Evolutionary conservation across 2,888 invertebrate species (phyloP), one percentile per base, ranked within the genome.

Genomic region (Rhingia rostrata): DNA sequence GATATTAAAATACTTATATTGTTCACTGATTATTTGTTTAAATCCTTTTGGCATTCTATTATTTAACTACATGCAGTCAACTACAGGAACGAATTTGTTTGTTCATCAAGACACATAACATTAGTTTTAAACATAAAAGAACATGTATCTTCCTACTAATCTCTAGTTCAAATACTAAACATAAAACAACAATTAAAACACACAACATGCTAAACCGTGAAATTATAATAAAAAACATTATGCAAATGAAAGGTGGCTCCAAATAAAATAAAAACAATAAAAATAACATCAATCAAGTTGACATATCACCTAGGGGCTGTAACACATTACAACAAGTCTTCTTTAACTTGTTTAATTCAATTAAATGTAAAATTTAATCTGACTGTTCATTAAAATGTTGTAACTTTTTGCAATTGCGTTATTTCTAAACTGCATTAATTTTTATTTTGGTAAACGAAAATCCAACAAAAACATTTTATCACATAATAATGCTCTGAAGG

Each of bases 131-230:
- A 10, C 49, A 56, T 37, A 61, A 33, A 70, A 67, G 35, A 60
- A 53, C 60, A 72, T 43, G 77, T 53, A 45, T 63, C n/a, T 72
- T 58, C 22, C 22, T 22, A 22, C 22, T 22, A 22, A 22, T 22
- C 22, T 54, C 45, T 45, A n/a, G 33, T 84, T 54, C 49, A 64
- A 67, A 66, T 61, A 43, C 49, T 51, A 67, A 86, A 80, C 67
- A 72, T 43, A 58, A 63, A 72, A 75, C 35, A 74, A 85, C 80
- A 86, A 86, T 79, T 78, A 86, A 84, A 75, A 86, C 77, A 86
- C 84, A 84, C 84, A 80, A 75, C 84, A 84, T 84, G 79, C 79
- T 73, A 69, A 61, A 80, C 43, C 80, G 84, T 79, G 80, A 84
- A 75, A 53, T 56, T 70, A 74, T 2, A 80, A 35, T 79, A 51